Evolutionary conservation across 2,113 vertebrate genomes (phyloP), one percentile per base, ranked within the genome.

Genomic region (Cebus imitator): DNA sequence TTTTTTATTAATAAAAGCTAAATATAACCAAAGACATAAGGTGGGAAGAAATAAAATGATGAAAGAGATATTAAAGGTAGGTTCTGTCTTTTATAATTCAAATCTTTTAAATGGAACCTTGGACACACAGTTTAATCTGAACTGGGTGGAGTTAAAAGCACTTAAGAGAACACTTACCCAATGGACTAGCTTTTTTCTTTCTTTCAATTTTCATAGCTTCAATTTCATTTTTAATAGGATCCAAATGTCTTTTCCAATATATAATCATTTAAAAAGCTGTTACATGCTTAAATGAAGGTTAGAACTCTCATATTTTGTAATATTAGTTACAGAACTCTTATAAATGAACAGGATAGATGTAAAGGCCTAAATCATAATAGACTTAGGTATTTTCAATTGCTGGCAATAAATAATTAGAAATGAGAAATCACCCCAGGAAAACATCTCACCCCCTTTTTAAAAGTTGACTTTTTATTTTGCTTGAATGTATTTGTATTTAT

Each of bases 331-430:
- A 80, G 32, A 43, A 11, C 43, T 48, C 40, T 79, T 94, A 5
- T 79, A 83, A 89, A 75, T 45, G 61, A 95, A 94, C 32, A 17
- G 9, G 9, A 64, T 72, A 70, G 50, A 64, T 80, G 8, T 58
- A 83, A 87, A 66, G 25, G 68, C 17, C 83, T 91, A 48, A 88
- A 50, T 83, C 48, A 86, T 82, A 83, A 68, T 93, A 37, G 72
- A 88, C 88, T 83, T 73, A 81, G 57, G 30, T 45, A 87, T 86
- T 95, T 93, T 48, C 93, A 95, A 61, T 76, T 79, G 73, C 83
- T 93, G 83, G 40, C n/a, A 90, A 80, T 93, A 70, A 96, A 93
- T 92, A 91, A 87, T 91, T 89, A 66, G 72, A 93, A 96, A 96
- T 83, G 9, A 91, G 37, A 96, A 96, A 96, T 79, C 50, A 66